A percentile compares a stretch with the other conserved stretches of the same genome.
Conservation (phyloP, 2,797 vertebrate species). For the Sebastes minor region DNA sequence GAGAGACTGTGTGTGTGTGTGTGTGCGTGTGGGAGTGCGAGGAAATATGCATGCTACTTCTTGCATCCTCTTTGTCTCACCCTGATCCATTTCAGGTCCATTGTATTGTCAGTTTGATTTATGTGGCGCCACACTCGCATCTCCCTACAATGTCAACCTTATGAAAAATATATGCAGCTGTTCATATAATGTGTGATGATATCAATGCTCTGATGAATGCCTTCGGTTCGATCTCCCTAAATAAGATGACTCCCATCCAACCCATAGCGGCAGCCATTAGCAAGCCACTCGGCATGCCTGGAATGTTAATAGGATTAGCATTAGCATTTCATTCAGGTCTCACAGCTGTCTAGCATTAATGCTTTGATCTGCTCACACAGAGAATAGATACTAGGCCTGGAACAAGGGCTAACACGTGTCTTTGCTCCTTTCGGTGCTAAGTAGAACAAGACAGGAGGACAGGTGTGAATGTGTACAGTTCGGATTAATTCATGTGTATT, state of each 20-base stretch:
- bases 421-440: constrained; percentile 49
- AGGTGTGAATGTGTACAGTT: constrained; percentile 42
- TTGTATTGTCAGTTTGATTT: constrained; percentile 85
- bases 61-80: constrained; percentile 74
- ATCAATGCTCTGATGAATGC: constrained; percentile 79
- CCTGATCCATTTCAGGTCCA: constrained; percentile 83
- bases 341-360: constrained; percentile 73
- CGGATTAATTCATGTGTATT: constrained; percentile 37
- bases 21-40: not conserved
- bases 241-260: constrained; percentile 78
- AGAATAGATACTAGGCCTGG: constrained; percentile 59
- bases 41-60: constrained; percentile 57
- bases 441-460: constrained; percentile 52
- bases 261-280: constrained; percentile 69
- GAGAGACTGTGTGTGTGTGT: not conserved
- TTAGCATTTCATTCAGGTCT: constrained; percentile 75
- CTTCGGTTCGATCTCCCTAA: constrained; percentile 75
- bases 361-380: constrained; percentile 73
- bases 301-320: constrained; percentile 80
- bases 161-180: constrained; percentile 83
- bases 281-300: constrained; percentile 48
- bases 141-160: constrained; percentile 81
- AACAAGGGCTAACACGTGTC: constrained; percentile 65
- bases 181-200: constrained; percentile 84
- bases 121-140: constrained; percentile 79